These are phyloP conservation scores for Carpatolechia fugitivella DNA, from an alignment of 2,888 invertebrate genomes.

Conservation along the genomic window DNA sequence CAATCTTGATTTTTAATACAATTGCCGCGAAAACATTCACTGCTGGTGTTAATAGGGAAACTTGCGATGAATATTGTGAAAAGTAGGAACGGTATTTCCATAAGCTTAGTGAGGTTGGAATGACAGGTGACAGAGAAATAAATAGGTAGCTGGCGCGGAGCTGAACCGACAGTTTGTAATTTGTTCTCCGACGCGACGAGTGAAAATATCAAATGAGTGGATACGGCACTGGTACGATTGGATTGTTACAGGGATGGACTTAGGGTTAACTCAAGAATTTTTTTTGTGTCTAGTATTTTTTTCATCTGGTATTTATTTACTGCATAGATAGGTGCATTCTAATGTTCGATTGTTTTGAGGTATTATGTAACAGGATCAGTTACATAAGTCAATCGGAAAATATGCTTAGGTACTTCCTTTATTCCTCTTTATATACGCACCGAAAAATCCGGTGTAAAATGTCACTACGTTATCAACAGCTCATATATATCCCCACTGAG, in stretches of 20 bases:
- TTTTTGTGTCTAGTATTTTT: too few species aligned
- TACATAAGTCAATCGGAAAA: too few species aligned
- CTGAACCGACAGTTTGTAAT: constrained; percentile 68
- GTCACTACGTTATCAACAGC: too few species aligned
- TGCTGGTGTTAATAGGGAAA: constrained; percentile 63
- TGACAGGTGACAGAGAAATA: constrained; percentile 68
- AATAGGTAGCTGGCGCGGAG: constrained; percentile 11
- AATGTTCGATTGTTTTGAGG: too few species aligned
- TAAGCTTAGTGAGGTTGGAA: constrained; percentile 46
- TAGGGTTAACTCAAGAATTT: neutral
- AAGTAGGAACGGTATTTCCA: constrained; percentile 51
- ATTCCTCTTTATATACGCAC: too few species aligned
- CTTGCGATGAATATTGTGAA: constrained; percentile 44
- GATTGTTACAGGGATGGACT: constrained; percentile 24
- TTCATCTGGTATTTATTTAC: too few species aligned
- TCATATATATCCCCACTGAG: too few species aligned
- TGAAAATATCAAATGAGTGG: constrained; percentile 78
- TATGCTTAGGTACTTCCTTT: too few species aligned
- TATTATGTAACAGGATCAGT: too few species aligned
- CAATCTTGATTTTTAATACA: constrained; percentile 49
- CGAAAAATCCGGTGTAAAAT: too few species aligned
- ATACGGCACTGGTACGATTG: constrained; percentile 63
- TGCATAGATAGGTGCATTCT: too few species aligned
- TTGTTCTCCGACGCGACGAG: constrained; percentile 66
- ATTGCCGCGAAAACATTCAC: constrained; percentile 41